Conservation (phyloP, 2,113 vertebrate genomes). For the Alaudala cheleensis region DNA sequence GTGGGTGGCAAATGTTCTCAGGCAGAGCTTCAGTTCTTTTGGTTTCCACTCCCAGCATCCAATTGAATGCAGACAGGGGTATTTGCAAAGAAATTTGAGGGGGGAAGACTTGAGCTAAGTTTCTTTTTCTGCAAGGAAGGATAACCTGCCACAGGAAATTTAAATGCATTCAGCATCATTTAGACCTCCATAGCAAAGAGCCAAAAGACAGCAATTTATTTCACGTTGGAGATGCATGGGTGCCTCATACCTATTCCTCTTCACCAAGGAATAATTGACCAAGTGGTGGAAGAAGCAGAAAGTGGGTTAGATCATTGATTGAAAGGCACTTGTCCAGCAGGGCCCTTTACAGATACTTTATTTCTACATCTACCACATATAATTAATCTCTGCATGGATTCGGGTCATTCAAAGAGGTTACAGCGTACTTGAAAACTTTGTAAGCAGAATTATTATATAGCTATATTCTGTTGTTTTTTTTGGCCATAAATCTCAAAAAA, state of each 20-base stretch:
- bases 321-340: not conserved
- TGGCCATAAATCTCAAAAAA: not conserved
- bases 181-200: not conserved
- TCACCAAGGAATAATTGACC: not conserved
- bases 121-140: not conserved
- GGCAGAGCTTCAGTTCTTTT: slow-evolving; percentile 21
- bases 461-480: not conserved
- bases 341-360: not conserved
- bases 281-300: not conserved
- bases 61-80: not conserved
- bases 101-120: not conserved
- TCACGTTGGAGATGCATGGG: not conserved
- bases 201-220: not conserved
- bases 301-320: not conserved
- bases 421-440: not conserved
- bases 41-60: not conserved
- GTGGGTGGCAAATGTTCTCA: slow-evolving; percentile 48
- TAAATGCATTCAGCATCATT: not conserved
- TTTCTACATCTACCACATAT: not conserved
- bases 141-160: not conserved
- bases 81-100: not conserved
- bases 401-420: not conserved
- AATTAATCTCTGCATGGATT: slow-evolving; percentile 5
- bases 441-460: not conserved
- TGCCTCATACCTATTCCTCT: not conserved